phyloP scores from a whole-genome alignment of 2,113 vertebrate species.

The Paracyprichromis sp. region DNA sequence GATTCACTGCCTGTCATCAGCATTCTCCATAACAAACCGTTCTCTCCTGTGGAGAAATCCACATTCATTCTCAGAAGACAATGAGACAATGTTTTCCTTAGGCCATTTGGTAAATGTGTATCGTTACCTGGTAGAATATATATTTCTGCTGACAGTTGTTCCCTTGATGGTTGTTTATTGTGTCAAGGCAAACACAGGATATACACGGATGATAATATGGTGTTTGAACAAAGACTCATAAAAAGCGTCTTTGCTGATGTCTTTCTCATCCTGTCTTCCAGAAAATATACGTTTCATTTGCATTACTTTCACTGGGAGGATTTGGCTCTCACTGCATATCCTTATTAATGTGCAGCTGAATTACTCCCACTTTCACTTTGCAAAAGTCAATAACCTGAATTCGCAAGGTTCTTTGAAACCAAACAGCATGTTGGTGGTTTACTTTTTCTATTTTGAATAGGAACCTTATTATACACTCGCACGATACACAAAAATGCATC shows the following conservation, averaged over 20 bases:
- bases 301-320: conserved; percentile 13
- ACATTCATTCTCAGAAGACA: neutral
- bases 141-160: conserved; percentile 29
- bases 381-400: conserved; percentile 14
- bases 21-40: conserved; percentile 17
- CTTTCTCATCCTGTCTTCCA: neutral
- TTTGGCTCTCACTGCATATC: neutral
- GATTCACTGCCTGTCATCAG: conserved; percentile 51
- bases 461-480: neutral
- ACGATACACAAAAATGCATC: neutral
- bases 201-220: neutral
- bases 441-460: neutral
- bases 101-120: conserved; percentile 22
- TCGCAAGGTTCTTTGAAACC: neutral
- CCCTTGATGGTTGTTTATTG: conserved; percentile 5
- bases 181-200: conserved; percentile 3
- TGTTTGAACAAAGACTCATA: conserved; percentile 8
- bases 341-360: conserved; percentile 4
- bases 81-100: neutral
- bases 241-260: conserved; percentile 8
- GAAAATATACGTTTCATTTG: conserved; percentile 26
- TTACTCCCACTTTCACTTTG: conserved; percentile 25
- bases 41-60: conserved; percentile 2
- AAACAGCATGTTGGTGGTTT: neutral
- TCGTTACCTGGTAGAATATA: conserved; percentile 24